These are phyloP conservation scores for Osedax frankpressi DNA, from an alignment of 2,888 invertebrate genomes.

Conservation along the genomic window DNA sequence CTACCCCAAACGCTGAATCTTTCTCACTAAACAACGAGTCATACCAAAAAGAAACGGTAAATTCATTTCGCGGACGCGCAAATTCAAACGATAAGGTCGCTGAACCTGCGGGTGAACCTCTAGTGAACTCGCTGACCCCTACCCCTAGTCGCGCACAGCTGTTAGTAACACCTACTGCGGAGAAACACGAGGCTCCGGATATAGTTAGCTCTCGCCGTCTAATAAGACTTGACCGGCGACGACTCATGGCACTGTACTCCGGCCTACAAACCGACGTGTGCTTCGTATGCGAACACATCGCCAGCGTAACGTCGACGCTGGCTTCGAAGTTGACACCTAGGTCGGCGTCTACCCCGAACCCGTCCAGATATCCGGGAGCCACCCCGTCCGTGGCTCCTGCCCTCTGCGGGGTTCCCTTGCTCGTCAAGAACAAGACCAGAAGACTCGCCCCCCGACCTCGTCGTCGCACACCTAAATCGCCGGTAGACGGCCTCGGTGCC, in stretches of 20 bases:
- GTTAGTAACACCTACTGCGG: too few relatives aligned
- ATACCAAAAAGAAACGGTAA: too few relatives aligned
- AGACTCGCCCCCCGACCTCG: not conserved
- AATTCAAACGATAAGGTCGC: too few relatives aligned
- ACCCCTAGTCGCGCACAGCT: too few relatives aligned
- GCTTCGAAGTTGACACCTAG: not conserved
- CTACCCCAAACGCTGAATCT: too few relatives aligned
- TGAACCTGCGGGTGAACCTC: too few relatives aligned
- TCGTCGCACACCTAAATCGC: not conserved
- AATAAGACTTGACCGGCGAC: not conserved
- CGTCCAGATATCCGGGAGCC: not conserved
- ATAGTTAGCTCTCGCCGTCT: too few relatives aligned
- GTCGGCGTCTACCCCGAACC: not conserved
- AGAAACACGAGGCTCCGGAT: too few relatives aligned
- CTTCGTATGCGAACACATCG: not conserved
- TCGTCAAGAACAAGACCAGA: not conserved
- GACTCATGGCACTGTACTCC: not conserved
- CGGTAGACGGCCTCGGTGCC: too few relatives aligned
- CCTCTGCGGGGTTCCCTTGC: not conserved
- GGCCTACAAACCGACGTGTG: not conserved
- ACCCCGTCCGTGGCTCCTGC: not conserved
- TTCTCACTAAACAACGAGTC: too few relatives aligned
- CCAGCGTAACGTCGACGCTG: not conserved
- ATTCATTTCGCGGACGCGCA: too few relatives aligned
- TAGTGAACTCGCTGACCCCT: too few relatives aligned